Percentiles rank a stretch among this genome's conserved stretches.
Evolutionary conservation across 2,797 vertebrate species (phyloP).

Genomic region (Cirrhinus mrigala): DNA sequence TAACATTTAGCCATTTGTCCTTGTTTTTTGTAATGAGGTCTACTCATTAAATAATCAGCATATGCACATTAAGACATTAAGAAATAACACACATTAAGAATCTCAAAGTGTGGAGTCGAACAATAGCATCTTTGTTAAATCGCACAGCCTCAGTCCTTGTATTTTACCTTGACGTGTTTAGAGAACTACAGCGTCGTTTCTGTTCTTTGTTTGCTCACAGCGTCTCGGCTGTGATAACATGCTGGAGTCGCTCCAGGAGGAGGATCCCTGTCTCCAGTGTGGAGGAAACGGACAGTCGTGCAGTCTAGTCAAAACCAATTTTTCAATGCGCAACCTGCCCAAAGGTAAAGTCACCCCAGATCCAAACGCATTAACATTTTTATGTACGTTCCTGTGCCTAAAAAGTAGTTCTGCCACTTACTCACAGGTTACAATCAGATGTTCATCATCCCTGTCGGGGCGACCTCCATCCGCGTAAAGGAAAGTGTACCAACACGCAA

Average conservation of each 20-base stretch:
- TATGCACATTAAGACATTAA: too few species aligned
- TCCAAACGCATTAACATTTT: background rate
- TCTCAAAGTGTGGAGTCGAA: background rate
- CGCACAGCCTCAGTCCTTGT: background rate
- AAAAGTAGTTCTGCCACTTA: background rate
- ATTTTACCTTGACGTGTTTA: background rate
- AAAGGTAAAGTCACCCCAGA: conserved; percentile 78
- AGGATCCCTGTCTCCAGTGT: conserved; percentile 93
- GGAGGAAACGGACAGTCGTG: conserved; percentile 91
- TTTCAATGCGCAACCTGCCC: conserved; percentile 79
- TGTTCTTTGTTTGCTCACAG: conserved; percentile 68
- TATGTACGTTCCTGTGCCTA: background rate
- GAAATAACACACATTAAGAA: too few species aligned
- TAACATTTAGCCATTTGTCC: background rate
- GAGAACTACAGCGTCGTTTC: background rate
- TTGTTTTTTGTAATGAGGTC: background rate
- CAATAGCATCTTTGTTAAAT: background rate
- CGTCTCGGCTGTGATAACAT: conserved; percentile 91
- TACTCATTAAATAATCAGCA: background rate
- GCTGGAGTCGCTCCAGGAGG: conserved; percentile 87
- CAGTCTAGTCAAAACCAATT: conserved; percentile 83
- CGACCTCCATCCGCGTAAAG: conserved; percentile 90
- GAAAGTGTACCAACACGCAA: conserved; percentile 89
- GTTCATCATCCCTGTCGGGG: conserved; percentile 89
- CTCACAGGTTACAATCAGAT: conserved; percentile 94